Base-by-base conservation (phyloP, 1,140 invertebrate genomes). In the Camponotus pennsylvanicus region DNA sequence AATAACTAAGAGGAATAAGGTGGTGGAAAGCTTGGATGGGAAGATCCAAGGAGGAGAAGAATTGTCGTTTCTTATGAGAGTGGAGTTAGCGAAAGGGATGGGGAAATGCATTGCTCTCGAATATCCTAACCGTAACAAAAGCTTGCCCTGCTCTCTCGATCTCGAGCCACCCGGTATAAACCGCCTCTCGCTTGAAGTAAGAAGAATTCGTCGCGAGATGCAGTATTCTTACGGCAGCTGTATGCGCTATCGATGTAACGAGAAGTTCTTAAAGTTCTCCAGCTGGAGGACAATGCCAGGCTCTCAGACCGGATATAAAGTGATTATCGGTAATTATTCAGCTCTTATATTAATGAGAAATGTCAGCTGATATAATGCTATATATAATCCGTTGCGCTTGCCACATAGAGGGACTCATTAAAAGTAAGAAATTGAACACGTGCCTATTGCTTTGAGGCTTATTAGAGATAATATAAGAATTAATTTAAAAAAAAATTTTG, bases 121-220 rank as follows among this genome's bases (percentile, higher is more conserved):
- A 92, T 92, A 89, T 91, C 89, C 90, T 89, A 89, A 88, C 83
- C 75, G 76, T 88, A 79, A 91, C 91, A 90, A 91, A 91, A 92
- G 91, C 76, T 85, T 52, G 13, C 76, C 6, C 27, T 49, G 42
- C 64, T 90, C 59, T 59, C 63, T 79, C 61, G 67, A 88, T 85
- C 79, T 78, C 61, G 52, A 52, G 42, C 37, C n/a, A 61, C 37
- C 61, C 73, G 76, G 45, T 63, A 78, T 78, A 88, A 88, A 85
- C 83, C 66, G 18, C 52, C n/a, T 59, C 7, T 27, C 21, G 55
- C 45, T 49, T 32, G 11, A 71, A 77, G 73, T 63, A 71, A 87
- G 63, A 61, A 88, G 64, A 76, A 88, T 76, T 59, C 78, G 1
- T 13, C 37, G 11, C 55, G 75, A 27, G 27, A 67, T 32, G 66